These are phyloP conservation scores for Cyprinus carpio DNA, from an alignment of 2,113 vertebrate species.

Conservation along the genomic window DNA sequence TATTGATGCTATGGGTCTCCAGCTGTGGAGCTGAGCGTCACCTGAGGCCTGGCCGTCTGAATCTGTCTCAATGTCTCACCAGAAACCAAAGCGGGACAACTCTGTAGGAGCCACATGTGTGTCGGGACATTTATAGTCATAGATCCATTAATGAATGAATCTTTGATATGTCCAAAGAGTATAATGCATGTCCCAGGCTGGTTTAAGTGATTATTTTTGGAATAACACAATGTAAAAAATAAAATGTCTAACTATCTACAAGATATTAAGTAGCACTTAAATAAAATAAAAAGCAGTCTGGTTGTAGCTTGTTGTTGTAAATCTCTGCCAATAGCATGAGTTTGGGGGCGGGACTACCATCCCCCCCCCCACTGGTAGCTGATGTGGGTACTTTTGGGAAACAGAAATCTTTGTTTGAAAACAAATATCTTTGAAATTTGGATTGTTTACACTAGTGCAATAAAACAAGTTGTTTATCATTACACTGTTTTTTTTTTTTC, in stretches of 20 bases:
- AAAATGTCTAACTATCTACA: neutral
- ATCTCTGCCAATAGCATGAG: neutral
- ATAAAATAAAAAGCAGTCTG: too few relatives aligned
- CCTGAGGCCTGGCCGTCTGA: slow-evolving; percentile 16
- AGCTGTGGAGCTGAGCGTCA: slow-evolving; percentile 18
- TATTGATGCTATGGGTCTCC: slow-evolving; percentile 16
- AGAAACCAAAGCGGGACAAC: neutral
- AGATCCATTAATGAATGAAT: slow-evolving; percentile 7
- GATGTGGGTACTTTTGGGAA: neutral
- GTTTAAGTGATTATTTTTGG: neutral
- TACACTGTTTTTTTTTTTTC: neutral
- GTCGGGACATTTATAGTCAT: slow-evolving; percentile 31
- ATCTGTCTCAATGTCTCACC: neutral
- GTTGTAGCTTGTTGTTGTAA: neutral
- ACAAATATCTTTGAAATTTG: neutral
- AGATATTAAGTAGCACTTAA: neutral
- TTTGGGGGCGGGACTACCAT: neutral
- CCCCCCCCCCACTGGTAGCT: too few relatives aligned
- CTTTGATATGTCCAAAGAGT: neutral
- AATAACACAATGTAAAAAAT: neutral
- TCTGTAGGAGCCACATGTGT: slow-evolving; percentile 20
- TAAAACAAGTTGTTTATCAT: neutral
- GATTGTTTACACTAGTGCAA: neutral
- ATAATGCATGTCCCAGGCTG: neutral
- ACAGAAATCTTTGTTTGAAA: neutral